phyloP scores from a whole-genome alignment of 1,140 invertebrate genomes.

The Apocrypta bakeri region DNA sequence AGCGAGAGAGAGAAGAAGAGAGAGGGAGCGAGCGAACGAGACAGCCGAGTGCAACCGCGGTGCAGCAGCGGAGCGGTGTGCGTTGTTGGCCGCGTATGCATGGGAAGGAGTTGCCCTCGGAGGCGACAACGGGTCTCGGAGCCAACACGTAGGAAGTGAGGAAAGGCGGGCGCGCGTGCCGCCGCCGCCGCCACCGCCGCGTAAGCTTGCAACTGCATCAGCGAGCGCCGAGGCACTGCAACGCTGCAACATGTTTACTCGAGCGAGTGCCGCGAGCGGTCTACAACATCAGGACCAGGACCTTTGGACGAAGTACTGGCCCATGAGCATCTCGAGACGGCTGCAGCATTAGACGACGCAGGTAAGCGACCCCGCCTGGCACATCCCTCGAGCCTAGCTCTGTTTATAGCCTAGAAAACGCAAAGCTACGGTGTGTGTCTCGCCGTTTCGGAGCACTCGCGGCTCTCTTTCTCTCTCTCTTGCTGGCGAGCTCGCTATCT shows the following conservation, averaged over 20 bases:
- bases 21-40: too few relatives aligned
- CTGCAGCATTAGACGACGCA: conserved; percentile 48
- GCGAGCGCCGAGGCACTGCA: not conserved
- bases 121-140: not conserved
- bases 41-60: conserved; percentile 15
- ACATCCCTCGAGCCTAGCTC: conserved; percentile 53
- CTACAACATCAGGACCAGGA: conserved; percentile 10
- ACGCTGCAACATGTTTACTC: conserved; percentile 41
- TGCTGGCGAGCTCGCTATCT: too few relatives aligned
- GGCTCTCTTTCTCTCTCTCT: not conserved
- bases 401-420: not conserved
- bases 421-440: not conserved
- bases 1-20: too few relatives aligned
- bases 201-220: not conserved
- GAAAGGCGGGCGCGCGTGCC: not conserved
- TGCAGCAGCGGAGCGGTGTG: conserved; percentile 12
- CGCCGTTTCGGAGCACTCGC: not conserved
- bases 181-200: not conserved
- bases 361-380: conserved; percentile 43
- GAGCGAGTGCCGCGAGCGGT: conserved; percentile 2
- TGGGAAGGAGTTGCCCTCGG: not conserved
- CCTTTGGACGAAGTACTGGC: conserved; percentile 37
- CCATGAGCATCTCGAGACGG: conserved; percentile 32
- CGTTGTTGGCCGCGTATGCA: conserved; percentile 12
- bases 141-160: not conserved